Base-by-base conservation (phyloP, 2,113 vertebrate species). In the Phocoena phocoena region DNA sequence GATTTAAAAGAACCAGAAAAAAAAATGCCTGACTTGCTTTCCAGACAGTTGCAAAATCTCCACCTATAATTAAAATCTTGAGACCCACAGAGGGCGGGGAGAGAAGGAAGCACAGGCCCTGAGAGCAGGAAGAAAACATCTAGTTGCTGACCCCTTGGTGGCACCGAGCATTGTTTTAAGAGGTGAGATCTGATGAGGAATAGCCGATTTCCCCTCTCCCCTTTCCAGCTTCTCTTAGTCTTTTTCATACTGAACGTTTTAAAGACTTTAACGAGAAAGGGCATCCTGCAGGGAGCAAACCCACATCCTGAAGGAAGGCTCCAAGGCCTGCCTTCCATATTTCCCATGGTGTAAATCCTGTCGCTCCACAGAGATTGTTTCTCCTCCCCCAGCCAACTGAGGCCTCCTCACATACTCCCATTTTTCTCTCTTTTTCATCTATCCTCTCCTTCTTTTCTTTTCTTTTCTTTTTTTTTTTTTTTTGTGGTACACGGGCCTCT, bases 41-140 rank as follows among this genome's bases (percentile, higher is more conserved):
- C 92, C 84, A 98, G 96, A 95, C 97, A 97, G 76, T 90, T 93
- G 80, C 67, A 90, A 84, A 97, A 83, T 58, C 65, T 96, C 93
- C 67, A 53, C 50, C 92, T 96, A 7, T 95, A 97, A 98, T 96
- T 97, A 97, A 88, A 83, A 77, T 94, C 92, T 92, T 31, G 93
- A 81, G 92, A 67, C 71, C 63, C 79, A 8, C 20, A 1, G 53
- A 23, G 65, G 76, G 76, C 11, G 28, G 50, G 79, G 81, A 73
- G 53, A 62, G 79, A 55, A 91, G 97, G 97, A 96, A 97, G 31
- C 25, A 31, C 23, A 58, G 71, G 33, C 41, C 41, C 84, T 0
- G 9, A 71, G 90, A 74, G 80, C 96, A 96, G 97, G 92, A 97
- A 94, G 88, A 50, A 25, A 84, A 81, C 58, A 88, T 90, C 96